Percentiles rank a stretch among this genome's conserved stretches.
Evolutionary conservation across 2,113 vertebrate genomes (phyloP).

Genomic region (Gallinago media): DNA sequence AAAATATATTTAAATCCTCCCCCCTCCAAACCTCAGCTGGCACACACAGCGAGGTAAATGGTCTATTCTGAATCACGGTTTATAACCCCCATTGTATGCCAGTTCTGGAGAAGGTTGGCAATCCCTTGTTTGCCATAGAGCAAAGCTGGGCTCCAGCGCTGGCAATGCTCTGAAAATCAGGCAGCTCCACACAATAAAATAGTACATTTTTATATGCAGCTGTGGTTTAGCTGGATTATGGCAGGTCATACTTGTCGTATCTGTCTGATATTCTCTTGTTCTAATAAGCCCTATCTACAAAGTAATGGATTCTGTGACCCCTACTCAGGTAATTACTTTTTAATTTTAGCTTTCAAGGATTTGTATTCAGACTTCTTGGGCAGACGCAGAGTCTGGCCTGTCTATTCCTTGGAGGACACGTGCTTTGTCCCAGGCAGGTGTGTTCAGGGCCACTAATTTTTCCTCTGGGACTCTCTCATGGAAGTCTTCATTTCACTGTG

Average conservation of each 20-base stretch:
- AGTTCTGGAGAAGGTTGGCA: background rate
- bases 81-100: background rate
- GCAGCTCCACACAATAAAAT: background rate
- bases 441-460: background rate
- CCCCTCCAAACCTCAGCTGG: background rate
- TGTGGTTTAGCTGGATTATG: background rate
- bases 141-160: background rate
- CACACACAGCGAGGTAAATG: background rate
- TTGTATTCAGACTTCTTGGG: background rate
- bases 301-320: background rate
- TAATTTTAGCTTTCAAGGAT: background rate
- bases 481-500: background rate
- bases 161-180: background rate
- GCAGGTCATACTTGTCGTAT: rapidly evolving
- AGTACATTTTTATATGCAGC: background rate
- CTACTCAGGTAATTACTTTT: background rate
- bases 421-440: background rate
- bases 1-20: background rate
- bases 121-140: background rate
- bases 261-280: background rate
- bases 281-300: background rate
- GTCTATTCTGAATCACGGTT: background rate
- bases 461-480: background rate
- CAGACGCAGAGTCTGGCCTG: background rate
- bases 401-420: background rate